Conservation (phyloP, 2,797 vertebrate genomes). For the Enteromius afrohamiltoni region DNA sequence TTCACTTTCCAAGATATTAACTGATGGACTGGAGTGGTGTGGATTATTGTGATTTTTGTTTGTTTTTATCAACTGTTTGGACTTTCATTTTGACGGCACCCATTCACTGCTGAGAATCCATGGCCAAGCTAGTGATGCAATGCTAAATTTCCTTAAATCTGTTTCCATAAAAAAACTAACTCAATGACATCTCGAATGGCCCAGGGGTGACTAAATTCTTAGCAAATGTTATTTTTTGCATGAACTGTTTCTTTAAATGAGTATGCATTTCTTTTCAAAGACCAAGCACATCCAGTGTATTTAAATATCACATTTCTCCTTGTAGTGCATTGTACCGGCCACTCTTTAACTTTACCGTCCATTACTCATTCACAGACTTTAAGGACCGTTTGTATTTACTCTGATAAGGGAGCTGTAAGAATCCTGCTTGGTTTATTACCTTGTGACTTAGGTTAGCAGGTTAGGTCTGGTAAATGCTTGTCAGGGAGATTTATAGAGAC, state of each 20-base stretch:
- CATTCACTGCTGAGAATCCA: background rate
- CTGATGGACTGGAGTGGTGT: background rate
- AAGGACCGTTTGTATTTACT: conserved; percentile 37
- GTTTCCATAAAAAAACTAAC: too few relatives aligned
- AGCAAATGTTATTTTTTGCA: background rate
- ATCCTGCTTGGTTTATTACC: conserved; percentile 55
- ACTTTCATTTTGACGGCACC: background rate
- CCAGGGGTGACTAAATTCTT: background rate
- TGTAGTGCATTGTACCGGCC: background rate
- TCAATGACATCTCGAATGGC: background rate
- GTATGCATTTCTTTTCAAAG: background rate
- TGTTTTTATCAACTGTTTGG: background rate
- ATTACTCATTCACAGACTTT: conserved; percentile 19
- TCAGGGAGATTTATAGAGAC: conserved; percentile 45
- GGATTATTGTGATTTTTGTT: background rate
- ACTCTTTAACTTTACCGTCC: conserved; percentile 17
- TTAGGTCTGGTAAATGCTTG: conserved; percentile 39
- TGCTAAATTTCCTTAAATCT: background rate
- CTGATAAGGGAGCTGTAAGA: conserved; percentile 48
- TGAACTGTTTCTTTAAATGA: background rate
- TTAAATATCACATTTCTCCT: background rate
- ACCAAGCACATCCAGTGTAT: background rate
- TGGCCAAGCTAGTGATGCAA: background rate
- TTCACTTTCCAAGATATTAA: background rate
- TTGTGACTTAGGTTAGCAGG: conserved; percentile 47